Percentiles rank a stretch among this genome's conserved stretches.
Conservation (phyloP, 2,888 invertebrate species). For the Siphlonurus alternatus region DNA sequence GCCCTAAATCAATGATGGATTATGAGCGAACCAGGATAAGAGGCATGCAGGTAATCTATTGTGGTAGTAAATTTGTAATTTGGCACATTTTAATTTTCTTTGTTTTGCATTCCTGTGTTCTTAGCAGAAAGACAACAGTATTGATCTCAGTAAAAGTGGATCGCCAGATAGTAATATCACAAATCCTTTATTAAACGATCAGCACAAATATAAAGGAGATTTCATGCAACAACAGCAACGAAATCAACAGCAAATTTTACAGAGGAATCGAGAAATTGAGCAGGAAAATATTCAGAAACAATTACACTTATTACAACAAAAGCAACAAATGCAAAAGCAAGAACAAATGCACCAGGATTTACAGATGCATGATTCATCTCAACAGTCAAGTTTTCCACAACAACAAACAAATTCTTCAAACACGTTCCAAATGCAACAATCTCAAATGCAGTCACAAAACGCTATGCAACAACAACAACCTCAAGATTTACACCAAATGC, state of each 20-base stretch:
- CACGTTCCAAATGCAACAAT: neutral
- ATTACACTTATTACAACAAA: neutral
- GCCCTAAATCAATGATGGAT: slow-evolving; percentile 2
- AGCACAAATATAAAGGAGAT: neutral
- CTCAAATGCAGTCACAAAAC: neutral
- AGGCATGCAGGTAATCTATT: slow-evolving; percentile 2
- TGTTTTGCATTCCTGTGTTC: neutral
- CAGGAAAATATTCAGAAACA: slow-evolving; percentile 1
- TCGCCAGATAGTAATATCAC: neutral
- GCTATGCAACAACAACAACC: neutral
- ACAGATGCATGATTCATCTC: neutral
- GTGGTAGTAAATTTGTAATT: no score
- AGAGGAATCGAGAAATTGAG: neutral
- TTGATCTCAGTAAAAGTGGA: neutral
- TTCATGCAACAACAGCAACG: neutral
- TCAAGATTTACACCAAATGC: neutral
- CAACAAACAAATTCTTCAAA: neutral
- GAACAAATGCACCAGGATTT: neutral
- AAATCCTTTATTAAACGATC: neutral
- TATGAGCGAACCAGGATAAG: neutral
- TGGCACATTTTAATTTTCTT: neutral
- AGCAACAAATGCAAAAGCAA: neutral
- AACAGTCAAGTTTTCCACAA: neutral
- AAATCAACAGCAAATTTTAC: neutral
- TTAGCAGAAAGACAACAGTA: neutral